Percentiles rank a stretch among this genome's conserved stretches.
These are phyloP conservation scores for Dicyrtoma fusca DNA, from an alignment of 2,888 invertebrate species.

Conservation along the genomic window DNA sequence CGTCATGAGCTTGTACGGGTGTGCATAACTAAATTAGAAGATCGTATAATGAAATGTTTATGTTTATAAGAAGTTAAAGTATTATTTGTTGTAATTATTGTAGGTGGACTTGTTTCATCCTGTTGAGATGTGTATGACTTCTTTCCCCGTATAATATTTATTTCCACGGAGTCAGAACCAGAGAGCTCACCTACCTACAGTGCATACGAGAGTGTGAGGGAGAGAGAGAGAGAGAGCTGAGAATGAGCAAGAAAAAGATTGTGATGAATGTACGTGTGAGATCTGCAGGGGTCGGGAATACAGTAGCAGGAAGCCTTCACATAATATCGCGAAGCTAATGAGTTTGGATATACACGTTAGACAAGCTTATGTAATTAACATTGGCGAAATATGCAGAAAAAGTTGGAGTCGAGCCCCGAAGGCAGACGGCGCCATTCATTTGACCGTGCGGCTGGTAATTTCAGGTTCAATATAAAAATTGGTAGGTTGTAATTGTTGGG, in stretches of 20 bases:
- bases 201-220: conserved; percentile 1
- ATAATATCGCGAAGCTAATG: conserved; percentile 55
- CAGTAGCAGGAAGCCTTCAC: conserved; percentile 55
- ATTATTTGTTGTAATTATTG: conserved; percentile 20
- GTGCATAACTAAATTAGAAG: conserved; percentile 24
- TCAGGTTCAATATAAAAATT: conserved; percentile 58
- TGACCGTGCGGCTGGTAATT: conserved; percentile 56
- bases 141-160: no score
- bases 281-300: conserved; percentile 50
- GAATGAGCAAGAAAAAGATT: conserved; percentile 22
- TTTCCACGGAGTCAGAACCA: no score
- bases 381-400: conserved; percentile 55
- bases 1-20: background rate
- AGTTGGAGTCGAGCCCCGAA: conserved; percentile 51
- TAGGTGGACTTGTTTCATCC: conserved; percentile 29
- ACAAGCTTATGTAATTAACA: conserved; percentile 54
- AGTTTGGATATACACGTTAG: conserved; percentile 55
- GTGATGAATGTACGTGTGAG: conserved; percentile 41
- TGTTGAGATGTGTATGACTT: conserved; percentile 5
- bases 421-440: conserved; percentile 57
- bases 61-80: no score
- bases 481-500: conserved; percentile 57
- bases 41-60: conserved; percentile 18
- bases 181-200: background rate
- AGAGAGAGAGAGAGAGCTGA: conserved; percentile 2